Evolutionary conservation across 2,797 vertebrate genomes (phyloP).

Genomic region (Catharus ustulatus): DNA sequence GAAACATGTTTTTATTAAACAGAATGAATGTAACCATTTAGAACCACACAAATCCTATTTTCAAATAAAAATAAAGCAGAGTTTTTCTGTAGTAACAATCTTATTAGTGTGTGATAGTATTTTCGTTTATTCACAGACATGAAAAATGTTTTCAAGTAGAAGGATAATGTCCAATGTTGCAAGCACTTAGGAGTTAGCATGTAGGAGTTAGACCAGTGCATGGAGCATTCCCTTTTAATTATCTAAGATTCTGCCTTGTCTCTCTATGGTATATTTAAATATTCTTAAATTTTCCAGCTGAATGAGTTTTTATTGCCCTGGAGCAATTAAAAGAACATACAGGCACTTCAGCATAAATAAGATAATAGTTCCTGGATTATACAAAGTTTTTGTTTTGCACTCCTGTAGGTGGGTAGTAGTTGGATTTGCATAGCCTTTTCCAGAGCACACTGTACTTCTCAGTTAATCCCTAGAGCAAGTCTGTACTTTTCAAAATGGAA

Average conservation of each 20-base stretch:
- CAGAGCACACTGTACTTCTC: not conserved
- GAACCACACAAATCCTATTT: not conserved
- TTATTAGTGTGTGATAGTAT: not conserved
- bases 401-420: not conserved
- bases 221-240: not conserved
- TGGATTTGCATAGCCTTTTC: conserved; percentile 30
- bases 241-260: not conserved
- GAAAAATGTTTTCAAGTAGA: not conserved
- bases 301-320: not conserved
- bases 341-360: not conserved
- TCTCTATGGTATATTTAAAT: not conserved
- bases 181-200: not conserved
- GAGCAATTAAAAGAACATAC: not conserved
- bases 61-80: not conserved
- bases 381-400: not conserved
- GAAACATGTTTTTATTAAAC: not conserved
- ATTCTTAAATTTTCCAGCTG: not conserved
- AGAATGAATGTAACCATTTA: not conserved
- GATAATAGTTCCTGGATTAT: not conserved
- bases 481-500: not conserved
- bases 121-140: not conserved
- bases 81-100: not conserved
- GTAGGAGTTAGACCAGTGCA: not conserved
- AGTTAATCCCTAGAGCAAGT: not conserved
- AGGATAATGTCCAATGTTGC: not conserved